Conservation (phyloP, 2,888 invertebrate species). For the Agriotes lineatus region DNA sequence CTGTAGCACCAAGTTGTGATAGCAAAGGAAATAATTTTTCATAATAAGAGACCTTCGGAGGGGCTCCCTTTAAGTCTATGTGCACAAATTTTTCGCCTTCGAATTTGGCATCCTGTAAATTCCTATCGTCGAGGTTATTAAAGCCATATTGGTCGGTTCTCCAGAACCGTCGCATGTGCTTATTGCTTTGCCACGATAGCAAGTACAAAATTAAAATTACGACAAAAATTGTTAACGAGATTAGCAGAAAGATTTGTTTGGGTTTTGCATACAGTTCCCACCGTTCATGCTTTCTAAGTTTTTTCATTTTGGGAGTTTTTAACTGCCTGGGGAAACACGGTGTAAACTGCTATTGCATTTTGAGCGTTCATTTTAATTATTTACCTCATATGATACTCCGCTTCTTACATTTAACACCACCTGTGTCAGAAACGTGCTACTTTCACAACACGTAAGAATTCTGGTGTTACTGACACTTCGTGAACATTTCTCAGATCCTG, state of each 20-base stretch:
- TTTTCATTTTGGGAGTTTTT: constrained; percentile 23
- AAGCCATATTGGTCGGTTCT: constrained; percentile 5
- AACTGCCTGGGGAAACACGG: constrained; percentile 19
- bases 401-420: background rate
- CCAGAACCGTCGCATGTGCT: background rate
- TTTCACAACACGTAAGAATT: background rate
- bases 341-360: background rate
- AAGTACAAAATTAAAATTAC: constrained; percentile 15
- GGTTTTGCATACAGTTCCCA: constrained; percentile 14
- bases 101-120: constrained; percentile 32
- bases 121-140: background rate
- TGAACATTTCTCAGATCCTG: background rate
- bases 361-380: background rate
- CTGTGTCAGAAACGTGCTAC: background rate
- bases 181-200: constrained; percentile 17
- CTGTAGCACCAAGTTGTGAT: constrained; percentile 78
- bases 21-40: constrained; percentile 73
- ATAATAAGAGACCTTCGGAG: constrained; percentile 76
- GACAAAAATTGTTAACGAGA: background rate
- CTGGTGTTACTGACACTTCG: too few relatives aligned
- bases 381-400: background rate
- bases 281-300: constrained; percentile 14
- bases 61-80: constrained; percentile 87
- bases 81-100: constrained; percentile 77
- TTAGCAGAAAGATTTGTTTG: constrained; percentile 15